A percentile compares a stretch with the other conserved stretches of the same genome.
These are phyloP conservation scores for Zaprionus ornatus DNA, from an alignment of 1,140 invertebrate genomes.

Conservation along the genomic window DNA sequence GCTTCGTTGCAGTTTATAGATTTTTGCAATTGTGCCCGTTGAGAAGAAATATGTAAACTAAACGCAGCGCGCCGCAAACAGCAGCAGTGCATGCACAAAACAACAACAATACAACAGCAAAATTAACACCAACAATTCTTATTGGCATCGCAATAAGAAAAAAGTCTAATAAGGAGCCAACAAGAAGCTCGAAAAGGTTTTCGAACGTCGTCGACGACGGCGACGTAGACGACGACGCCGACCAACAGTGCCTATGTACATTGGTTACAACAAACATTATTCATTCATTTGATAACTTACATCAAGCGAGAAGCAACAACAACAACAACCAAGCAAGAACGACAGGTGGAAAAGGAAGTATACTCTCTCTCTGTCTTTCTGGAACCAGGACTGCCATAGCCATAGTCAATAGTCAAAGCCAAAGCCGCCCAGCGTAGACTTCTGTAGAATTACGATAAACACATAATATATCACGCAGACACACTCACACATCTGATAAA, in stretches of 20 bases:
- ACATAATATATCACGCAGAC: background rate
- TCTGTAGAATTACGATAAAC: constrained; percentile 54
- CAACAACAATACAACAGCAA: constrained; percentile 18
- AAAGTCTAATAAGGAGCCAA: constrained; percentile 5
- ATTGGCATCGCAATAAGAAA: constrained; percentile 56
- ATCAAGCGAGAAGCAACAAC: constrained; percentile 38
- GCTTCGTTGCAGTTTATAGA: constrained; percentile 83
- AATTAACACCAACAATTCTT: constrained; percentile 41
- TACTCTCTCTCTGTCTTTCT: constrained; percentile 15
- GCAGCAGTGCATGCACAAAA: constrained; percentile 40
- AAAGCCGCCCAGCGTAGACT: constrained; percentile 73
- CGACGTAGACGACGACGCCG: constrained; percentile 38
- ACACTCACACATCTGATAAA: constrained; percentile 21
- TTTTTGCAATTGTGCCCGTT: constrained; percentile 78
- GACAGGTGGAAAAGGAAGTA: constrained; percentile 25
- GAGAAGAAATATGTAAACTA: constrained; percentile 81
- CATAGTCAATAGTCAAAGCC: constrained; percentile 63
- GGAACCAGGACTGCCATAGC: constrained; percentile 71
- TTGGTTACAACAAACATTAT: constrained; percentile 50
- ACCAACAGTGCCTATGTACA: constrained; percentile 71
- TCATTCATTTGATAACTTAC: constrained; percentile 42
- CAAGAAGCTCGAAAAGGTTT: constrained; percentile 27
- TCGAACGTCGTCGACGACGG: constrained; percentile 36
- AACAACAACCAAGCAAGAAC: constrained; percentile 27
- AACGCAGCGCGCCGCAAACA: constrained; percentile 64